Base-by-base conservation (phyloP, 2,113 vertebrate genomes). In the Sisor rabdophorus region DNA sequence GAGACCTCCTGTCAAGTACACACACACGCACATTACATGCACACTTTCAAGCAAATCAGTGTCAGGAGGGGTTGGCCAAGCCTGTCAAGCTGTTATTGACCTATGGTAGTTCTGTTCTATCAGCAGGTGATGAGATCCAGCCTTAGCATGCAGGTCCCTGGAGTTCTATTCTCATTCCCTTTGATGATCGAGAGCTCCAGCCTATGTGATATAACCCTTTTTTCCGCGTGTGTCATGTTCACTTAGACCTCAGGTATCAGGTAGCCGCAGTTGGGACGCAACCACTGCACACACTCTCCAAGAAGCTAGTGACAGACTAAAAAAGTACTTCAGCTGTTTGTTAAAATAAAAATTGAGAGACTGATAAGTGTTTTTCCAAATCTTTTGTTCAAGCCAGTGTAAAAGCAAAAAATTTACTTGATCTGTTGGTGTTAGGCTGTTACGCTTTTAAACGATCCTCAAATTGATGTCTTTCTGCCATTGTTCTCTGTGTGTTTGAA, bases 301-400 rank as follows among this genome's bases (percentile, higher is more conserved):
- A 82, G 78, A 88, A 82, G 69, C 15, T 73, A 60, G 60, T 16
- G 15, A 83, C 84, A 90, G 87, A 90, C 85, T 88, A 88, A 90
- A 90, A 87, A 89, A 86, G 85, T 78, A 76, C 50, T 67, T 59
- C 68, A 83, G 78, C 70, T 80, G 81, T 75, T 79, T 81, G 16
- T 75, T 47, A 76, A 60, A 65, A 13, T 19, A 54, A 72, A 40
- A 28, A 11, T 19, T 8, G 68, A 24, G 50, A 60, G 19, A 61
- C 32, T 2, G 60, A 16, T 26, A 76, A 68, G 59, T 26, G 9
- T 58, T 64, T 53, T 77, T 53, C 44, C 40, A 5, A 22, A 24
- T 48, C 53, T 67, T 54, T 76, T 48, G 65, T 32, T 15, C 32
- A 24, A 53, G 26, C 2, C 3, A 9, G 6, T 12, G 13, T 36